Evolutionary conservation across 2,113 vertebrate species (phyloP).

Genomic region (Phocoena sinus): DNA sequence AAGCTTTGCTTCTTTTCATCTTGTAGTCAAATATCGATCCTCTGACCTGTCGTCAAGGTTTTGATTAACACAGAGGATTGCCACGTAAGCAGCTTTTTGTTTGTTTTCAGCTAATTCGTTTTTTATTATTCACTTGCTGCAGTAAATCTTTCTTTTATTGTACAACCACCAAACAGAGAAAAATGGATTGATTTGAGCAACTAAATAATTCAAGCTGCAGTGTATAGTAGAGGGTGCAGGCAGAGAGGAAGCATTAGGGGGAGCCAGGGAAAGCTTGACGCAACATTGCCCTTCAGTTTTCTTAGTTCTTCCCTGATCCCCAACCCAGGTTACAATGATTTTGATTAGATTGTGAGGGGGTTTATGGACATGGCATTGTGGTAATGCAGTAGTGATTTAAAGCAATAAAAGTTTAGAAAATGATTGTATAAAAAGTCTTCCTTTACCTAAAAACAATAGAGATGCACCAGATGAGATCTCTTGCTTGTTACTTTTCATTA

Average conservation of each 20-base stretch:
- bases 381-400: constrained; percentile 66
- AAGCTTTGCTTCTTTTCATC: constrained; percentile 80
- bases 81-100: constrained; percentile 80
- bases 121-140: constrained; percentile 83
- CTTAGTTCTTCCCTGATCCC: constrained; percentile 3
- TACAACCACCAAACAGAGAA: constrained; percentile 78
- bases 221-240: not conserved
- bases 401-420: constrained; percentile 69
- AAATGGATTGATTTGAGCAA: constrained; percentile 81
- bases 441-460: constrained; percentile 64
- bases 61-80: constrained; percentile 84
- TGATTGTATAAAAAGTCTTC: constrained; percentile 50
- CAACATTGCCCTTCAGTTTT: constrained; percentile 70
- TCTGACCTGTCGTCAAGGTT: constrained; percentile 79
- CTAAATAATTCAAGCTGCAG: constrained; percentile 81
- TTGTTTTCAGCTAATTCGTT: constrained; percentile 85
- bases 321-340: constrained; percentile 41
- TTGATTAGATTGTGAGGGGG: constrained; percentile 58
- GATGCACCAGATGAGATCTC: constrained; percentile 33
- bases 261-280: constrained; percentile 69
- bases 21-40: constrained; percentile 86
- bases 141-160: constrained; percentile 85
- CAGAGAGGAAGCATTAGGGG: not conserved
- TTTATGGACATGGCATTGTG: constrained; percentile 48
- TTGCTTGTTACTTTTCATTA: constrained; percentile 53